Evolutionary conservation across 1,140 invertebrate genomes (phyloP), one percentile per base, ranked within the genome.

Genomic region (Nautilus pompilius): DNA sequence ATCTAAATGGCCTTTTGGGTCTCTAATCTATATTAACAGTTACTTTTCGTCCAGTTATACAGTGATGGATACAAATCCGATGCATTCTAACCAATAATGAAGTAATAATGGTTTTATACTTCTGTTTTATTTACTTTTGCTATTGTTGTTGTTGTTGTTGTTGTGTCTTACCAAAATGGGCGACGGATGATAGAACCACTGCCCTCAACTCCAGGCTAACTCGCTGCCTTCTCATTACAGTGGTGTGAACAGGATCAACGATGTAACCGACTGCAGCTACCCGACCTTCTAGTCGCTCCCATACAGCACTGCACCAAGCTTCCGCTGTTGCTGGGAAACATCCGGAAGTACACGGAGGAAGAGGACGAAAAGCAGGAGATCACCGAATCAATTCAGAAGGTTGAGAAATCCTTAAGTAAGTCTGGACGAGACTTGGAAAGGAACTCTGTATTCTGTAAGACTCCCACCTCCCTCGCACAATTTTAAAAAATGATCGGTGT

Each of bases 261-360:
- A 17, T 89, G 88, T 75, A 88, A 89, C 68, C 85, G 89, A 60
- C 80, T 89, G 5, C 87, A 89, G 73, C 74, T 90, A 30, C 88
- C 87, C 8, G 89, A 89, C 75, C 80, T 90, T 3, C 77, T 89
- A 41, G 88, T 89, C 33, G 85, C 88, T 3, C 88, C 88, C 13
- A 87, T 90, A 60, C 89, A 90, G 76, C 87, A 89, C 75, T 88
- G 89, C 60, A 90, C 89, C 81, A 86, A 89, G 72, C 83, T 89
- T 20, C 89, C 89, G 28, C 79, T 90, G 3, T 83, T 90, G 29
- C 80, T 90, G 17, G 84, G 85, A 67, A 88, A 89, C 70, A 88
- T 90, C 58, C 66, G 81, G 36, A 82, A 81, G 68, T 84, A 87
- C 68, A 89, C 88, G 5, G 85, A 86, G 65, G 81, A 87, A 54